Evolutionary conservation across 2,888 invertebrate genomes (phyloP).

Genomic region (Drosophila niveifrons): DNA sequence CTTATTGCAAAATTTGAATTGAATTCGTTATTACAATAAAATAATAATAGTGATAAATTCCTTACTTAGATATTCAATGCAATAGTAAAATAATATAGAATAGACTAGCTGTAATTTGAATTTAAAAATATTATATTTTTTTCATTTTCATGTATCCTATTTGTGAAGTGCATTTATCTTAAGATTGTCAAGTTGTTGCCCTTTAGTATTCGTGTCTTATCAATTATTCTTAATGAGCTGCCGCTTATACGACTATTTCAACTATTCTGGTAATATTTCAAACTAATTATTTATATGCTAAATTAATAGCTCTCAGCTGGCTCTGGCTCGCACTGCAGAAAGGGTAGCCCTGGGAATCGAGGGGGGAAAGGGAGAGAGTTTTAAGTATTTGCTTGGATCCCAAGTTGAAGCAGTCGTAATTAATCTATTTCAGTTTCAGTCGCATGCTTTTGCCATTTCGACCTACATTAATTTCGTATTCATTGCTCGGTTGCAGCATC

Average conservation of each 20-base stretch:
- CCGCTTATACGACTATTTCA: constrained; percentile 14
- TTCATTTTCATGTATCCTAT: too few relatives aligned
- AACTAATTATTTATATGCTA: constrained; percentile 48
- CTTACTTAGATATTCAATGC: too few relatives aligned
- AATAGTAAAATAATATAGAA: too few relatives aligned
- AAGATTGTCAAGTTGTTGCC: neutral
- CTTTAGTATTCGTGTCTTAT: neutral
- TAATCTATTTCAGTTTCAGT: constrained; percentile 78
- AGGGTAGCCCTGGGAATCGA: neutral
- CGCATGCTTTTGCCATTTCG: constrained; percentile 73
- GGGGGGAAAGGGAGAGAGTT: neutral
- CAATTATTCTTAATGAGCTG: constrained; percentile 20
- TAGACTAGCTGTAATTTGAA: too few relatives aligned
- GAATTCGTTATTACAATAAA: too few relatives aligned
- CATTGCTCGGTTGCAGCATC: constrained; percentile 71
- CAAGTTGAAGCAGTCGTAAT: constrained; percentile 58
- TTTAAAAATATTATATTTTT: too few relatives aligned
- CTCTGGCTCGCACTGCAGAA: neutral
- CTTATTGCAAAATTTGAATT: too few relatives aligned
- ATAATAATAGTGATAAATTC: too few relatives aligned
- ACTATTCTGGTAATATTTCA: constrained; percentile 41
- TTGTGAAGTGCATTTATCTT: neutral
- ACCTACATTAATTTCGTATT: constrained; percentile 79
- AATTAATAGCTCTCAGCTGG: constrained; percentile 56
- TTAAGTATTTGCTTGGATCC: constrained; percentile 25